Base-by-base conservation (phyloP, 2,888 invertebrate genomes). In the Epinotia brunnichana region DNA sequence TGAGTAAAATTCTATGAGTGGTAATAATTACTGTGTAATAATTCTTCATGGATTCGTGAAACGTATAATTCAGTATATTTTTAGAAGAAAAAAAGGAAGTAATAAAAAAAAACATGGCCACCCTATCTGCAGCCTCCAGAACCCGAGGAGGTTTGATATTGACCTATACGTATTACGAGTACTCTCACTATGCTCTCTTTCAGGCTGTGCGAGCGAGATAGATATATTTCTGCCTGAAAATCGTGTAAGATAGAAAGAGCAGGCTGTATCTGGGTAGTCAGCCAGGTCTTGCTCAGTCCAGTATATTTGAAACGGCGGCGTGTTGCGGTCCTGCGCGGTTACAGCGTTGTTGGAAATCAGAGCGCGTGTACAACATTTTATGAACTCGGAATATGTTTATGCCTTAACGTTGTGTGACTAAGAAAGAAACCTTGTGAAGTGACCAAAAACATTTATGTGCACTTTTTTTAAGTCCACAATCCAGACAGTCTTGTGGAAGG, bases 121-220 rank as follows among this genome's bases (percentile, higher is more conserved):
- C 88, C 90, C 88, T 89, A 91, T 87, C 87, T 90, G 86, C 92
- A 92, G 92, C 92, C 90, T 92, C 92, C 92, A 87, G 90, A 87
- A 86, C 88, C 91, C 90, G 90, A 91, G 91, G 86, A 92, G 91
- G 89, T 90, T 91, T 92, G 90, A 92, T 92, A 92, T 92, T 92
- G 92, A 92, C 92, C 92, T 92, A 92, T 92, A 92, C 92, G 89
- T 92, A 92, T 88, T 91, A 91, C 89, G 87, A 91, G 88, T 85
- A 89, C 87, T 88, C 88, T 89, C 86, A 75, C 80, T 79, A 81
- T 84, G 84, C 87, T 87, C 88, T 86, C 87, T 91, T 90, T 91
- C 88, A 89, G 89, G 83, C 78, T 78, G 91, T 80, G 85, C 56
- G 84, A 91, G 80, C 64, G 86, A 82, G 91, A 90, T 54, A 70